Conservation (phyloP, 2,888 invertebrate genomes). For the Netelia melanura region DNA sequence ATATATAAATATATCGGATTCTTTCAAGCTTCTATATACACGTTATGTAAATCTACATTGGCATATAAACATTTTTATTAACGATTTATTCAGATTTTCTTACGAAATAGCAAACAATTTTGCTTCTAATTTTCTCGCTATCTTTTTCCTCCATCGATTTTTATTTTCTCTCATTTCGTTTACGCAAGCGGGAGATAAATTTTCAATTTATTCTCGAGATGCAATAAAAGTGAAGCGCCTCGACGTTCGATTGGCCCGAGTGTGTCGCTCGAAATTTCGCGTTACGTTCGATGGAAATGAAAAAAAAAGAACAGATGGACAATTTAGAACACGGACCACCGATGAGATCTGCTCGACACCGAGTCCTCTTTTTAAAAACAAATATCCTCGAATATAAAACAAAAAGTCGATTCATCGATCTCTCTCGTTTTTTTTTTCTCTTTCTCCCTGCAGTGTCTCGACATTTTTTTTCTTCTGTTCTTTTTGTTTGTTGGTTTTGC, state of each 20-base stretch:
- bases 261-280: conserved; percentile 1
- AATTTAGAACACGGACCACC: conserved; percentile 27
- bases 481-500: too few relatives aligned
- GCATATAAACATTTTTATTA: background rate
- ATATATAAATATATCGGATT: too few relatives aligned
- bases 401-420: background rate
- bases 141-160: background rate
- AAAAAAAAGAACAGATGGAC: conserved; percentile 13
- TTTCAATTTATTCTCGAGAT: conserved; percentile 45
- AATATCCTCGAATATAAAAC: conserved; percentile 24
- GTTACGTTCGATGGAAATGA: background rate
- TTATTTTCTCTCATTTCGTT: background rate
- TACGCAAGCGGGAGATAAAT: conserved; percentile 11
- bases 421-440: background rate
- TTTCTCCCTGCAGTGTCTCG: background rate
- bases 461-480: too few relatives aligned
- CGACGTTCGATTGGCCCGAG: conserved; percentile 42
- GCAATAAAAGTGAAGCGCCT: conserved; percentile 42
- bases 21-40: background rate
- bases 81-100: conserved; percentile 24
- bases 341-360: conserved; percentile 31
- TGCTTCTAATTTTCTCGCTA: background rate
- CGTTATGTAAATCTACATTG: conserved; percentile 8
- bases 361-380: conserved; percentile 5
- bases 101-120: background rate